Conservation (phyloP, 2,113 vertebrate genomes). For the Monopterus albus region DNA sequence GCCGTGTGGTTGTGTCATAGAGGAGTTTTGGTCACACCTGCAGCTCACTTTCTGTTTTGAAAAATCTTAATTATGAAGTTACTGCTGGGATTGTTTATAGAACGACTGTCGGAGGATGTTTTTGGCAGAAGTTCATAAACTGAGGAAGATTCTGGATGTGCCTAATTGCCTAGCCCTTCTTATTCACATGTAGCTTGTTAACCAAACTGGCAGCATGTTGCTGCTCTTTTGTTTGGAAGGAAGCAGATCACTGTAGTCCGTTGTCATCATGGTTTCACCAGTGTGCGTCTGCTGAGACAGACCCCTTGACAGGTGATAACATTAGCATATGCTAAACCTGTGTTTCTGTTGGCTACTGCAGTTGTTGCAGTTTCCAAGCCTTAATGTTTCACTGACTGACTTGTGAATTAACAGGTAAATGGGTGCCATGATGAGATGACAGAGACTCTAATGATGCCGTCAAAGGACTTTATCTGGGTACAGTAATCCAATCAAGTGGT, state of each 20-base stretch:
- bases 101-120: neutral
- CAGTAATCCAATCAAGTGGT: slow-evolving; percentile 79
- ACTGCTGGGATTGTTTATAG: no score
- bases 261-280: neutral
- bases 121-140: neutral
- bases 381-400: slow-evolving; percentile 43
- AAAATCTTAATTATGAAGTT: neutral
- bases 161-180: neutral
- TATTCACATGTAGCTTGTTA: neutral
- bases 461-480: slow-evolving; percentile 88
- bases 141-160: neutral
- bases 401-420: slow-evolving; percentile 90
- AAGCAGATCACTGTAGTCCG: neutral
- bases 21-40: neutral
- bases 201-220: neutral
- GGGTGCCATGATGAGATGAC: slow-evolving; percentile 85
- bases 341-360: no score
- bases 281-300: neutral
- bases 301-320: neutral
- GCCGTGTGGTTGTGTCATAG: neutral
- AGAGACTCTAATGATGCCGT: slow-evolving; percentile 79
- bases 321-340: neutral
- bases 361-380: neutral
- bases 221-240: neutral
- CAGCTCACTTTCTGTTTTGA: neutral